Conservation (phyloP, 2,797 vertebrate species). For the Crenichthys baileyi region DNA sequence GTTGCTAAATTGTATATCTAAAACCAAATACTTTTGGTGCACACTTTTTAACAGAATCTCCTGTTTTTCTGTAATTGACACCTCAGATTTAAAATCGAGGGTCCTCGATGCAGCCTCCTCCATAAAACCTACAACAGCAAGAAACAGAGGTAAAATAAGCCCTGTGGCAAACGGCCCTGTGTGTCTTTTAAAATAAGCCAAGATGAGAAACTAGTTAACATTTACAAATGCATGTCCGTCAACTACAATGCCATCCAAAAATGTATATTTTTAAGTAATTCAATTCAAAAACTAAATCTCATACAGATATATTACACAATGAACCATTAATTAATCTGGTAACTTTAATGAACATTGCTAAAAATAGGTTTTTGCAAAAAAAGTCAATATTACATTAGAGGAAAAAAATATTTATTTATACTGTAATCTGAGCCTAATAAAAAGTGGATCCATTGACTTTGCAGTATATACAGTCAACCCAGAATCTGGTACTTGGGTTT, state of each 20-base stretch:
- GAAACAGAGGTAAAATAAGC: not conserved
- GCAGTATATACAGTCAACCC: too few species aligned
- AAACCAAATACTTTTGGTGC: not conserved
- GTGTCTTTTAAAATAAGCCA: not conserved
- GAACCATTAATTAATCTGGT: too few species aligned
- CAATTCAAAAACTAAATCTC: not conserved
- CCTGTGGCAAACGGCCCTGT: not conserved
- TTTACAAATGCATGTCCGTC: not conserved
- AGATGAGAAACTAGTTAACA: not conserved
- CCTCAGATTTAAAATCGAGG: not conserved
- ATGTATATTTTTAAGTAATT: not conserved
- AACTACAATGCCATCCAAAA: not conserved
- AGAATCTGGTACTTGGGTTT: too few species aligned
- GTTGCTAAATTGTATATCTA: not conserved
- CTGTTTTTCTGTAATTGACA: not conserved
- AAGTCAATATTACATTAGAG: too few species aligned
- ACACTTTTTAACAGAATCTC: not conserved
- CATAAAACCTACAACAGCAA: not conserved
- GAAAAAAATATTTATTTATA: too few species aligned
- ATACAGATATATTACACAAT: not conserved
- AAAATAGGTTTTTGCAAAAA: too few species aligned
- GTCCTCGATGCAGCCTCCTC: not conserved
- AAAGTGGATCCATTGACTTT: too few species aligned
- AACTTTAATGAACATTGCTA: too few species aligned
- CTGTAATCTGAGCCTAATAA: too few species aligned